phyloP scores from a whole-genome alignment of 1,140 invertebrate genomes.

The Hycleus phaleratus region DNA sequence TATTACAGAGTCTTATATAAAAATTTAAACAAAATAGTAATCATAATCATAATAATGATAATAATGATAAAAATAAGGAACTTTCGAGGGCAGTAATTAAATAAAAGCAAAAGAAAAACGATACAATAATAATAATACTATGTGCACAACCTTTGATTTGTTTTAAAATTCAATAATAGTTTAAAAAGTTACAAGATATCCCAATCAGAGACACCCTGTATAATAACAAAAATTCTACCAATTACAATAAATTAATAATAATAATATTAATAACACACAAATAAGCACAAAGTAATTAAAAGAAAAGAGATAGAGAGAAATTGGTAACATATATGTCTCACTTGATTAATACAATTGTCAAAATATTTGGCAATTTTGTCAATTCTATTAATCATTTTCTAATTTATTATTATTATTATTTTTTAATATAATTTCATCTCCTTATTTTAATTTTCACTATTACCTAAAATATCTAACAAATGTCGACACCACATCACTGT shows the following conservation, averaged over 20 bases:
- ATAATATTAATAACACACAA: constrained; percentile 2
- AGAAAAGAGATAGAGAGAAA: constrained; percentile 15
- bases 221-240: not conserved
- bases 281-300: not conserved
- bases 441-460: not conserved
- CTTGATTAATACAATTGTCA: constrained; percentile 8
- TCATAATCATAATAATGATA: not conserved
- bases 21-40: not conserved
- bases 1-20: constrained; percentile 6
- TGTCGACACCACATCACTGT: constrained; percentile 11
- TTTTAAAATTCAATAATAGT: not conserved
- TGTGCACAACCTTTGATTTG: constrained; percentile 26
- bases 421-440: too few relatives aligned
- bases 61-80: constrained; percentile 20
- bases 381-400: not conserved
- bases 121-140: constrained; percentile 23
- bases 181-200: not conserved
- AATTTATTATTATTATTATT: not conserved
- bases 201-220: not conserved
- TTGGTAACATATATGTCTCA: constrained; percentile 34
- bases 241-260: constrained; percentile 24
- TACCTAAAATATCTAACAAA: constrained; percentile 22
- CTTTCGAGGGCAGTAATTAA: constrained; percentile 26
- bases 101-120: constrained; percentile 18
- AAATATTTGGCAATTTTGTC: constrained; percentile 6